These are phyloP conservation scores for Netelia fuscicornis DNA, from an alignment of 2,888 invertebrate species.

Conservation along the genomic window DNA sequence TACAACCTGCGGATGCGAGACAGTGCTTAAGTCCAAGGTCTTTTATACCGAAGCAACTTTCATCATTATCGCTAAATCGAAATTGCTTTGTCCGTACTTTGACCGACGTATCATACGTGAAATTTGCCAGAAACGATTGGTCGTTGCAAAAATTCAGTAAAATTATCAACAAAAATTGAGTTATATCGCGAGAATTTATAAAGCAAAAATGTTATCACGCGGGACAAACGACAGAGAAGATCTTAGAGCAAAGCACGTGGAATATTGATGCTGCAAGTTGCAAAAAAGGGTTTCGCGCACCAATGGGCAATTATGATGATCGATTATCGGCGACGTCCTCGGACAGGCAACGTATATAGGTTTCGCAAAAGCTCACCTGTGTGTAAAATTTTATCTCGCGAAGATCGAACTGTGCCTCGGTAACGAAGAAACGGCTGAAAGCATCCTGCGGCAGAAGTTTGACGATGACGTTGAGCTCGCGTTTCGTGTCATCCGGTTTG, in stretches of 20 bases:
- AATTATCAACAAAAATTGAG: background rate
- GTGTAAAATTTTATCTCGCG: conserved; percentile 94
- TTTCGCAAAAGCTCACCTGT: conserved; percentile 86
- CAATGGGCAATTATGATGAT: background rate
- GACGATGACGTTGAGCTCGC: conserved; percentile 87
- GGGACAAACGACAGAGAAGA: background rate
- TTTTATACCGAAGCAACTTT: no score
- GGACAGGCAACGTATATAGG: background rate
- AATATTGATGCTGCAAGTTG: background rate
- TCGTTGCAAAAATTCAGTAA: background rate
- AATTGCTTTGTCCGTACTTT: no score
- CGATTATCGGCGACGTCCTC: background rate
- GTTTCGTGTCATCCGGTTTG: conserved; percentile 81
- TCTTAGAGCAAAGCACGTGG: background rate
- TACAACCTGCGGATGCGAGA: conserved; percentile 86
- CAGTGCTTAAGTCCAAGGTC: background rate
- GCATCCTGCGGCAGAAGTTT: conserved; percentile 92
- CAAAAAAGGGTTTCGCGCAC: conserved; percentile 16
- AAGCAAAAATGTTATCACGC: no score
- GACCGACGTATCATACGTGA: background rate
- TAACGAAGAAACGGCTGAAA: conserved; percentile 92
- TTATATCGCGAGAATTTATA: no score
- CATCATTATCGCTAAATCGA: no score
- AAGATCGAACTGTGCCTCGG: conserved; percentile 93
- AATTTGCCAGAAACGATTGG: background rate